Evolutionary conservation across 2,797 vertebrate genomes (phyloP), one percentile per base, ranked within the genome.

Genomic region (Neosalanx taihuensis): DNA sequence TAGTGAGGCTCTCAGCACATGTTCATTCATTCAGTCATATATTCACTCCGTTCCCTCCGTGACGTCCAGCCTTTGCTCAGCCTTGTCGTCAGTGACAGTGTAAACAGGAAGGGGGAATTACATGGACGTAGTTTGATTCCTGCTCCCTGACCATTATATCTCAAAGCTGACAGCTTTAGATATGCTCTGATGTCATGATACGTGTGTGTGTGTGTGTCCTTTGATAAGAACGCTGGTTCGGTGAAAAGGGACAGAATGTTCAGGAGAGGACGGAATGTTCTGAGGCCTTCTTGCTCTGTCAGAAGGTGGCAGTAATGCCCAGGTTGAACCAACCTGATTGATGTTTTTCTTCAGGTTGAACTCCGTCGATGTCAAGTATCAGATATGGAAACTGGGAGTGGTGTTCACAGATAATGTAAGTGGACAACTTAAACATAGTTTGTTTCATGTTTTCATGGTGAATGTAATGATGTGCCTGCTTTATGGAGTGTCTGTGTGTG

Each of bases 311-410:
- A 74, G 69, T 53, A 64, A 46, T 59, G 65, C 29, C 72, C 60
- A 79, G 31, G 68, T 73, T 69, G 18, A 61, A 67, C 6, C 53
- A 18, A 9, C 20, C 60, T 37, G 60, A 12, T 62, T 62, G 6
- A 35, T 51, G 7, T 65, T 72, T 51, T 5, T 2, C 62, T 71
- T 79, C 84, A 92, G 91, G 71, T 87, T 86, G 35, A 85, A 72
- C 76, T 86, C 88, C 56, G 13, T 86, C 72, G 91, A 93, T 64
- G 26, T 90, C 75, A 92, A 92, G 79, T 92, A 93, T 81, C 91
- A 90, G 72, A 76, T 92, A 63, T 93, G 92, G 92, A 93, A 93
- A 77, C 83, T 93, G 0, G 92, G 92, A 37, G 91, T 93, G 53
- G 87, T 92, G 68, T 90, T 92, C 78, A 91, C 90, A 15, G 91